Conservation (phyloP, 1,140 invertebrate species). For the Musca domestica region DNA sequence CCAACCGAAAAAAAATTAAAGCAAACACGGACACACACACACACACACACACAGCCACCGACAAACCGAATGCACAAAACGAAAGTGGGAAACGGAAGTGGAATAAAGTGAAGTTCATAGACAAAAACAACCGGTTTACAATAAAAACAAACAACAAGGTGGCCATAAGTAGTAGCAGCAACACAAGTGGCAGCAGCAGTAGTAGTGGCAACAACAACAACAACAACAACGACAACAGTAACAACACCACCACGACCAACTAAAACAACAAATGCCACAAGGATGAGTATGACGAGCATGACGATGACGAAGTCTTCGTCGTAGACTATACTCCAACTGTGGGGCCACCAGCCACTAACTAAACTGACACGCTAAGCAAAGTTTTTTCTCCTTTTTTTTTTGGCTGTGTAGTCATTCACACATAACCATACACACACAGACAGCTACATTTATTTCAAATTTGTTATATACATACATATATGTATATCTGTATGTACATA, state of each 20-base stretch:
- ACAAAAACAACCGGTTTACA: slow-evolving; percentile 10
- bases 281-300: too few species aligned
- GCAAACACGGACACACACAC: background rate
- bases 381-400: background rate
- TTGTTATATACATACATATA: background rate
- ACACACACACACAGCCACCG: too few species aligned
- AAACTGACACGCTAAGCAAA: slow-evolving; percentile 5
- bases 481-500: background rate
- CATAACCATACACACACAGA: too few species aligned
- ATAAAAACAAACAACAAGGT: background rate
- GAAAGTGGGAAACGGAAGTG: background rate
- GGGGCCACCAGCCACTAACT: too few species aligned
- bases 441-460: too few species aligned
- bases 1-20: slow-evolving; percentile 1
- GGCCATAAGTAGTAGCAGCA: too few species aligned
- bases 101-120: slow-evolving; percentile 12
- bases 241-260: background rate
- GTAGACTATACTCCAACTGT: too few species aligned
- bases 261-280: too few species aligned
- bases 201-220: too few species aligned
- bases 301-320: too few species aligned
- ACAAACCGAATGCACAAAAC: background rate
- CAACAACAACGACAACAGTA: background rate
- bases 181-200: too few species aligned
- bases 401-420: too few species aligned